These are phyloP conservation scores for Trachemys scripta DNA, from an alignment of 2,113 vertebrate genomes.

Conservation along the genomic window DNA sequence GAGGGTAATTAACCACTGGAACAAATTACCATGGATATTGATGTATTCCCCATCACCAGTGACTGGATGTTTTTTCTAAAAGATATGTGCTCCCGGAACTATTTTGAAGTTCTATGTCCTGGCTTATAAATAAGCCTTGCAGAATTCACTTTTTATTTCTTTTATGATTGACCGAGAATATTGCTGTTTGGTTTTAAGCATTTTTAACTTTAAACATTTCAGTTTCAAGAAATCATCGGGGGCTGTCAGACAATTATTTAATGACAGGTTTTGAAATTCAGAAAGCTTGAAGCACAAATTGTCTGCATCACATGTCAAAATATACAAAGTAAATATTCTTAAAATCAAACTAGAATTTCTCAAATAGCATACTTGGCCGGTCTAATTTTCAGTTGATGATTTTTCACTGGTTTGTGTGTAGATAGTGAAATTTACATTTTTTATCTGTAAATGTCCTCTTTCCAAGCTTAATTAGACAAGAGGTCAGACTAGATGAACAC, in stretches of 20 bases:
- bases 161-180: not conserved
- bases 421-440: no score
- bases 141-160: not conserved
- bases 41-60: not conserved
- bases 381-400: not conserved
- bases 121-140: not conserved
- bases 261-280: not conserved
- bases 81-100: not conserved
- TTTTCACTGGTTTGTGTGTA: not conserved
- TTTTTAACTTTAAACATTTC: not conserved
- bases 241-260: not conserved
- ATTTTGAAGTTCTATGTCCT: not conserved
- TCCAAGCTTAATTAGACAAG: not conserved
- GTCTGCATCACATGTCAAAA: not conserved
- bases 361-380: not conserved
- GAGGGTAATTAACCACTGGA: not conserved
- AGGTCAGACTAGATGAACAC: not conserved
- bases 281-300: not conserved
- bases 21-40: not conserved
- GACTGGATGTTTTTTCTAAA: not conserved
- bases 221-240: not conserved
- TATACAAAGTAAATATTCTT: no score
- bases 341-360: not conserved
- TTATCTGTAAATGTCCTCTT: not conserved
- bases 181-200: not conserved